Conservation (phyloP, 2,888 invertebrate genomes). For the Saturnia pavonia region DNA sequence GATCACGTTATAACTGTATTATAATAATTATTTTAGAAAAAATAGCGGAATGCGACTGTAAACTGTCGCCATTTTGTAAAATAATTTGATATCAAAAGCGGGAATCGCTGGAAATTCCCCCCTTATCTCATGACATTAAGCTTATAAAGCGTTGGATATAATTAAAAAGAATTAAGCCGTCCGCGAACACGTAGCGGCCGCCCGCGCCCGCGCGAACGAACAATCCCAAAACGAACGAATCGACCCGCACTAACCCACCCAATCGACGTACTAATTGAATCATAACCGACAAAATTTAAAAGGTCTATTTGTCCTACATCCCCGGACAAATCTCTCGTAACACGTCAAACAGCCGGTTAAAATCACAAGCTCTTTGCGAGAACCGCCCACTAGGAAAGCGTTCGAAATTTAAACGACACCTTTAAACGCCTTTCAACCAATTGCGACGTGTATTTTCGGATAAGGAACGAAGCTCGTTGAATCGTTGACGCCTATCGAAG, state of each 20-base stretch:
- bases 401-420: conserved; percentile 72
- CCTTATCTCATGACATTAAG: conserved; percentile 70
- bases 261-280: conserved; percentile 72
- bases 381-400: conserved; percentile 73
- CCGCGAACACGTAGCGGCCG: conserved; percentile 43
- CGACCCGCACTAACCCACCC: conserved; percentile 54
- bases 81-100: conserved; percentile 49
- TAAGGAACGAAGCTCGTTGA: conserved; percentile 58
- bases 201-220: conserved; percentile 42
- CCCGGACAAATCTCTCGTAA: conserved; percentile 54
- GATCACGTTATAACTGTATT: not conserved
- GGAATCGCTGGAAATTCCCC: conserved; percentile 54
- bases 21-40: not conserved
- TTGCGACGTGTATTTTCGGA: conserved; percentile 48
- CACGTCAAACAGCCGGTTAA: conserved; percentile 67
- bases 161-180: conserved; percentile 72
- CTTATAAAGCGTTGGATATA: conserved; percentile 82
- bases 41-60: conserved; percentile 29
- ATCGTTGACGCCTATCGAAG: conserved; percentile 56
- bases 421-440: conserved; percentile 57
- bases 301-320: conserved; percentile 50
- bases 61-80: conserved; percentile 45
- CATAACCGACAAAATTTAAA: conserved; percentile 64
- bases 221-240: conserved; percentile 57
- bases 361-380: conserved; percentile 63